Base-by-base conservation (phyloP, 2,113 vertebrate genomes). In the Papio anubis region DNA sequence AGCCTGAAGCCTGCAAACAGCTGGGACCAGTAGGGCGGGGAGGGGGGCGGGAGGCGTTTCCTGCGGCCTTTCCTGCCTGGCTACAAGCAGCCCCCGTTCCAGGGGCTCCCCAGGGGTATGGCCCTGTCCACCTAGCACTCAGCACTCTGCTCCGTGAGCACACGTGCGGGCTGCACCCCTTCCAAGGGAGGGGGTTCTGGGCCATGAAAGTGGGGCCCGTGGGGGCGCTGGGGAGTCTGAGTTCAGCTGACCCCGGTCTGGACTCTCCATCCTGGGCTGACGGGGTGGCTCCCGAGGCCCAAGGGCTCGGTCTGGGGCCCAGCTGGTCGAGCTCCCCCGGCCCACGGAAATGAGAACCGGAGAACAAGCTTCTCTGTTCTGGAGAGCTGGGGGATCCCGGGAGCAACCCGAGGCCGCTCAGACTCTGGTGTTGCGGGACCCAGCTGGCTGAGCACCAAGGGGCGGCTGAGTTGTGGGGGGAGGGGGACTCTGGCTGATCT, bases 221-320 rank as follows among this genome's bases (percentile, higher is more conserved):
- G 6, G 80, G 80, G 88, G 38, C 55, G 38, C 59, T 11, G 2
- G 52, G 43, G 81, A 91, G 76, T 86, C 90, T 88, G 40, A 72
- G 64, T 93, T 95, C 87, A 95, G 93, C 90, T 57, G 94, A 88
- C 82, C 66, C n/a, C 18, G 50, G 90, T 81, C 85, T 84, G 23
- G 89, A 92, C 66, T 87, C 94, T 93, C 86, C 78, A 75, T 90
- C 83, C 61, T 48, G 88, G 79, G 48, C 83, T 64, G 91, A 52
- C 9, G 5, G 55, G 87, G 55, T 1, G 8, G 84, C 85, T 84
- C 81, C 48, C 1, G 0, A 64, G 57, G 82, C 68, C 64, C 0
- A 2, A 70, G 76, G 35, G 25, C 73, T 70, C 2, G 8, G 85
- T 79, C 59, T 43, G 66, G 66, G 66, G 73, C 75, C 59, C 75